phyloP scores from a whole-genome alignment of 35 echinoderm and acorn worm genomes.

The Amphiura filiformis region DNA sequence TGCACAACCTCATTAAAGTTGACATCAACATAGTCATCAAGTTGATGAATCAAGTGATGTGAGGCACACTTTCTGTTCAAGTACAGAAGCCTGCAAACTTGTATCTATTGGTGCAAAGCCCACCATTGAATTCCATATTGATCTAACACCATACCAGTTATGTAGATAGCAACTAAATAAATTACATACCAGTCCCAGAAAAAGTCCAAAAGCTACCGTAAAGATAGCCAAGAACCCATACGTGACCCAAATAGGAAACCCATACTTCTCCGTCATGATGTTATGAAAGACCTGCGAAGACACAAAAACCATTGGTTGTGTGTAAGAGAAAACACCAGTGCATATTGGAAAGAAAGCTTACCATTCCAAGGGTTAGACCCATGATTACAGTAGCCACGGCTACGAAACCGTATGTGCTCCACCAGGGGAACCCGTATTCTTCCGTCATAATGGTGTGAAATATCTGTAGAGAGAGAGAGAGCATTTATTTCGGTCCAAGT shows the following conservation, averaged over 20 bases:
- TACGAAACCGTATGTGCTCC: constrained; percentile 81
- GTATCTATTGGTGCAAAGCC: too few species aligned
- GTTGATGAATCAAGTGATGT: too few species aligned
- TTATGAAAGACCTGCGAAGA: background rate
- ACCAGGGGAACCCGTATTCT: constrained; percentile 78
- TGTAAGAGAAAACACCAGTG: background rate
- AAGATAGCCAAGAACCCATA: background rate
- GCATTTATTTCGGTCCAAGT: too few species aligned
- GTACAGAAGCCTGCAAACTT: too few species aligned
- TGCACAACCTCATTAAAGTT: too few species aligned
- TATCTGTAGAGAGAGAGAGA: constrained; percentile 41
- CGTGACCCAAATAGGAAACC: background rate
- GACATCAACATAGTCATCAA: too few species aligned
- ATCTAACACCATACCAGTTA: too few species aligned
- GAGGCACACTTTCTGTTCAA: too few species aligned
- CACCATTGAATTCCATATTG: too few species aligned
- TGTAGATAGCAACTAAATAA: background rate
- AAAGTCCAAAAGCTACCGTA: background rate
- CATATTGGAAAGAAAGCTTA: constrained; percentile 16
- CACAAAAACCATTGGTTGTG: constrained; percentile 6
- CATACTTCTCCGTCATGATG: background rate
- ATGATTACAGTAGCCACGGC: constrained; percentile 74
- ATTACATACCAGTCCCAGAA: background rate
- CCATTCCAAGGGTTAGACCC: constrained; percentile 84
- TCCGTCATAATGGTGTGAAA: constrained; percentile 79